Evolutionary conservation across 2,113 vertebrate species (phyloP).

Genomic region (Podiceps cristatus): DNA sequence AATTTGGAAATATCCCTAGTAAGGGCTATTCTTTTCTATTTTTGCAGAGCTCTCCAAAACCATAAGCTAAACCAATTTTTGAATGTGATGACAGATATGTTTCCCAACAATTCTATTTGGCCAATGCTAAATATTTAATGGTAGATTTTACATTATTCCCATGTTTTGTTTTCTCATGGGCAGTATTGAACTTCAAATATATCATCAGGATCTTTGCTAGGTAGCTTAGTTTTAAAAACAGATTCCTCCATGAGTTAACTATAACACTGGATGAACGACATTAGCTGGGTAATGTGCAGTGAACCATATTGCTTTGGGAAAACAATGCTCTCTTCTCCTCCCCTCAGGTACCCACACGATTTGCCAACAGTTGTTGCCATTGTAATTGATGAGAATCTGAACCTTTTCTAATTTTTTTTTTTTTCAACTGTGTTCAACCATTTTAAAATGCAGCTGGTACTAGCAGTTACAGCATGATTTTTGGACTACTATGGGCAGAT

Average conservation of each 20-base stretch:
- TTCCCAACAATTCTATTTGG: constrained; percentile 3
- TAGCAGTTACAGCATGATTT: neutral
- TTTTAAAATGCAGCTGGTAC: neutral
- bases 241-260: neutral
- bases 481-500: neutral
- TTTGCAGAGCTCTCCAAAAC: constrained; percentile 8
- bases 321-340: neutral
- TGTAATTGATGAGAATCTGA: neutral
- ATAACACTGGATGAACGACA: neutral
- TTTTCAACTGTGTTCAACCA: neutral
- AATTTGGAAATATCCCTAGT: neutral
- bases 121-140: neutral
- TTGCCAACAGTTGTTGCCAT: neutral
- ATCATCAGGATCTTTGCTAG: neutral
- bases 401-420: neutral
- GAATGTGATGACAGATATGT: constrained; percentile 42
- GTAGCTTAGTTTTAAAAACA: constrained; percentile 11
- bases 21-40: neutral
- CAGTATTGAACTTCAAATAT: neutral
- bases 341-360: neutral
- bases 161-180: constrained; percentile 37
- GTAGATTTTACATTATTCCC: constrained; percentile 30
- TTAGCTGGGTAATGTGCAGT: neutral
- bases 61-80: constrained; percentile 32
- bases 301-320: neutral